A percentile compares a stretch with the other conserved stretches of the same genome.
Conservation (phyloP, 2,797 vertebrate species). For the Sciurus vulgaris region DNA sequence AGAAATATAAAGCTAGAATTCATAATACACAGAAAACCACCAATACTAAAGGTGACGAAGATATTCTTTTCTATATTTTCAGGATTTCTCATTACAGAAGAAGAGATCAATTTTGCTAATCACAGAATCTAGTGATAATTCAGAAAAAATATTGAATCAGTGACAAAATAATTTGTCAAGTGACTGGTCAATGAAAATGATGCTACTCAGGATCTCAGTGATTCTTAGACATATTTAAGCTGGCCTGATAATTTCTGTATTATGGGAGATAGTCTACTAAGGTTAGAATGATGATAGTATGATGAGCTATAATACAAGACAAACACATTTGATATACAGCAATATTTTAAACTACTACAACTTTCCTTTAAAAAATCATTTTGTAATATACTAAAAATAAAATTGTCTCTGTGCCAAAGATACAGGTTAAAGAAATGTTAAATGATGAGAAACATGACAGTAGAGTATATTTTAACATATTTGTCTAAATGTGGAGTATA, state of each 20-base stretch:
- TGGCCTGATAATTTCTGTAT: background rate
- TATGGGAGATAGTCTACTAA: background rate
- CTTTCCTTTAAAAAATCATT: background rate
- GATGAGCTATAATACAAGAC: background rate
- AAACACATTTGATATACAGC: background rate
- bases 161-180: background rate
- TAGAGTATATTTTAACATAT: no score
- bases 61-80: background rate
- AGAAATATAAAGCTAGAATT: conserved; percentile 14
- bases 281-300: background rate
- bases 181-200: conserved; percentile 35
- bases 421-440: background rate
- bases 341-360: background rate
- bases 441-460: background rate
- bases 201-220: background rate
- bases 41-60: background rate
- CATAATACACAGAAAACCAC: background rate
- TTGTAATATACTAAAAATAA: background rate
- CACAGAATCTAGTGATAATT: conserved; percentile 38
- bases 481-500: no score
- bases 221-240: background rate
- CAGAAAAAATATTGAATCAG: background rate
- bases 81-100: background rate
- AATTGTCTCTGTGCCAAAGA: background rate
- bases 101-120: conserved; percentile 10